These are phyloP conservation scores for Stigmatopora argus DNA, from an alignment of 2,113 vertebrate species.

Conservation along the genomic window DNA sequence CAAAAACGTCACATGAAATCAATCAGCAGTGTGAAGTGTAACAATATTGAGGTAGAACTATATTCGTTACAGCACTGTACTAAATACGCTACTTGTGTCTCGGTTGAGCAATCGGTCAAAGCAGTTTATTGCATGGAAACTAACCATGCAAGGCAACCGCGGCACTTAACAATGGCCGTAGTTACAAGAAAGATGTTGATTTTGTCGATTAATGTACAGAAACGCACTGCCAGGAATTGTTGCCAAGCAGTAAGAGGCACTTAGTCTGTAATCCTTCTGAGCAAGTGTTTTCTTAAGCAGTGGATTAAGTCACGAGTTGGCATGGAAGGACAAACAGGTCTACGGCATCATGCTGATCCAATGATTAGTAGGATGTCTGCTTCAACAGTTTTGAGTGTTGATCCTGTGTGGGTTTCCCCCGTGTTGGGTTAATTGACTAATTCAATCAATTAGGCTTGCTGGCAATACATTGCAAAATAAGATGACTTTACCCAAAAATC, in stretches of 20 bases:
- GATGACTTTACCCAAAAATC: background rate
- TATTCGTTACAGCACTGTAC: conserved; percentile 14
- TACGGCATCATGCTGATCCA: background rate
- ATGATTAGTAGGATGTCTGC: background rate
- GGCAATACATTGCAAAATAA: background rate
- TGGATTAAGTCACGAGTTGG: background rate
- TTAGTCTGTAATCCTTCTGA: background rate
- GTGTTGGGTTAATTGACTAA: background rate
- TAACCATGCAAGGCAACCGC: background rate
- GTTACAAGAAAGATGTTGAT: background rate
- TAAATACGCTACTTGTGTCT: conserved; percentile 8
- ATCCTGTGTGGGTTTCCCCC: background rate
- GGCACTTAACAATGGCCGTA: background rate
- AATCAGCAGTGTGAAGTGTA: background rate
- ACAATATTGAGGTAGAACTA: background rate
- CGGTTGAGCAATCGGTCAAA: background rate
- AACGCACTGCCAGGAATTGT: background rate
- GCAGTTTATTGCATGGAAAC: background rate
- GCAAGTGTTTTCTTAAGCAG: background rate
- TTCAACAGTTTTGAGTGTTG: background rate
- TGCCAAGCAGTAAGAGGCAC: background rate
- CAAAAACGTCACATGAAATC: background rate
- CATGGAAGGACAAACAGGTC: background rate
- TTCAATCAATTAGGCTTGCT: background rate
- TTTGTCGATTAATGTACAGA: background rate